Evolutionary conservation across 2,797 vertebrate species (phyloP), one percentile per base, ranked within the genome.

Genomic region (Pampus argenteus): DNA sequence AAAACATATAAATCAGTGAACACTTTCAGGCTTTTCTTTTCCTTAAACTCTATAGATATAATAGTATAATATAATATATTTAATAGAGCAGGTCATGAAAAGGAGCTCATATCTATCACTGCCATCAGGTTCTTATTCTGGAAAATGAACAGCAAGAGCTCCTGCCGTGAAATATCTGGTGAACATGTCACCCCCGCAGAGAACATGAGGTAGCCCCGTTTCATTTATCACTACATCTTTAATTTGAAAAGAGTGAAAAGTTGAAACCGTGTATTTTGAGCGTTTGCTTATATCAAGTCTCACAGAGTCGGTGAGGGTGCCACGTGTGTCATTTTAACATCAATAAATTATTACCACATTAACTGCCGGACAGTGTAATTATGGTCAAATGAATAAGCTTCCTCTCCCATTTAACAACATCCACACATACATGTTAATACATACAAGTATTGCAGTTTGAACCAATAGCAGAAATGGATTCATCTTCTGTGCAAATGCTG

Each of bases 141-240:
- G 42, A 58, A 67, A 59, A 67, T 22, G 0, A 73, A 59, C 9
- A 48, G 42, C 47, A 42, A 11, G 0, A 36, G 38, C 51, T 57
- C 74, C 67, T 56, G 65, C 7, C 38, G 73, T 61, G 73, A 69
- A 42, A 44, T 68, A 72, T 75, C 55, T 66, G n/a, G 15, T 5
- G 42, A 56, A 54, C 49, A 3, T 20, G 28, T 56, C 26, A 38
- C 4, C 40, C 48, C 34, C 65, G 29, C 40, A 31, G 36, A 71
- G 66, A 57, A 44, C 54, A 50, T 55, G 34, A 26, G 40, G 4
- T 17, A 0, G 3, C 22, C 3, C 13, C n/a, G 6, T 59, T 58
- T 23, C 15, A 69, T 34, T 57, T 8, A 73, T 63, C 66, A 9
- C n/a, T 13, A 11, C 42, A 44, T 55, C 29, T 79, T 63, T 54